These are phyloP conservation scores for Enoplolaimus lenunculus DNA, from an alignment of 2,888 invertebrate species.

Conservation along the genomic window DNA sequence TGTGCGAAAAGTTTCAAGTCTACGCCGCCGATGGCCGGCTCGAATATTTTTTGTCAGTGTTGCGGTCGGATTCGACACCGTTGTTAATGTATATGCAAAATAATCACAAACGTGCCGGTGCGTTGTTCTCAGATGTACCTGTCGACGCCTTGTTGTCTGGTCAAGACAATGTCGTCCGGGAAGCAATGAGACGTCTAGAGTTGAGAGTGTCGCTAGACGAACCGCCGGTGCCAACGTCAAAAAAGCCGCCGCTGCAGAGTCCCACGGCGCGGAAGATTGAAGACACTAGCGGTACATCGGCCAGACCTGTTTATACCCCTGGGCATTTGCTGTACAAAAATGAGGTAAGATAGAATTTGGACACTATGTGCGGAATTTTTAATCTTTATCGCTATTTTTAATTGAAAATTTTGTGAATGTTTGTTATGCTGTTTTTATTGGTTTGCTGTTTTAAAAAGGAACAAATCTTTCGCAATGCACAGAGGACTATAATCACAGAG, in stretches of 20 bases:
- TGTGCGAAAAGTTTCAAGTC: slow-evolving; percentile 16
- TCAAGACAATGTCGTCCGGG: slow-evolving; percentile 23
- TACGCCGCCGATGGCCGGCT: slow-evolving; percentile 8
- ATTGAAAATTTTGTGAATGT: too few relatives aligned
- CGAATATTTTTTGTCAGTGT: slow-evolving; percentile 18
- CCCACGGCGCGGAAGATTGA: too few relatives aligned
- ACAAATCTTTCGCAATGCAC: too few relatives aligned
- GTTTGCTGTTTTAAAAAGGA: too few relatives aligned
- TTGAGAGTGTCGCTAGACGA: too few relatives aligned
- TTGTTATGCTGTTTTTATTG: too few relatives aligned
- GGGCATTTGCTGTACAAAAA: slow-evolving; percentile 19
- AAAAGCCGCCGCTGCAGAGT: too few relatives aligned
- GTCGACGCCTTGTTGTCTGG: slow-evolving; percentile 27
- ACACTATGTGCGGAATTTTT: too few relatives aligned
- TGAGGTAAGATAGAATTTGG: too few relatives aligned
- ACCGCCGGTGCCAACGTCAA: too few relatives aligned
- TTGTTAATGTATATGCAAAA: slow-evolving; percentile 36
- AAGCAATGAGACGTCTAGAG: slow-evolving; percentile 27
- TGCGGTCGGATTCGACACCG: slow-evolving; percentile 27
- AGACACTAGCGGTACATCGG: not conserved
- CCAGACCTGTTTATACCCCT: not conserved
- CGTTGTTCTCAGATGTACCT: slow-evolving; percentile 37
- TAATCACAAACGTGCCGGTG: slow-evolving; percentile 28
- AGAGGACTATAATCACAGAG: too few relatives aligned
- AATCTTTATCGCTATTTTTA: too few relatives aligned